phyloP scores from a whole-genome alignment of 2,797 vertebrate genomes.

The Arremon aurantiirostris region DNA sequence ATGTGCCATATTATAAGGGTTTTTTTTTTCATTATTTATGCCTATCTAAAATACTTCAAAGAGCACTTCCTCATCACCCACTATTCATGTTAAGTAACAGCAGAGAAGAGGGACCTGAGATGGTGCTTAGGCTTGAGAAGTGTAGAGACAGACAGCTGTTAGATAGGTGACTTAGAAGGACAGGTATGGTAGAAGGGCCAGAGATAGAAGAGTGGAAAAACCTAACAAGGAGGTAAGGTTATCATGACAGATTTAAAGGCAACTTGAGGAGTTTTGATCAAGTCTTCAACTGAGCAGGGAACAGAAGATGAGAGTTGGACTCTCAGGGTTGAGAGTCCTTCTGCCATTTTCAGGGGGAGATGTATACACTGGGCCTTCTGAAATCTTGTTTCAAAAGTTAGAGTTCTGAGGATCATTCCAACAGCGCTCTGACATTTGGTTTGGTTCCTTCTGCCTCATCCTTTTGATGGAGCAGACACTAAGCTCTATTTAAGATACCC shows the following conservation, averaged over 20 bases:
- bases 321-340: neutral
- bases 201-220: neutral
- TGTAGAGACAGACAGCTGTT: neutral
- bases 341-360: neutral
- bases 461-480: neutral
- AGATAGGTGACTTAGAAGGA: neutral
- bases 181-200: neutral
- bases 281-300: neutral
- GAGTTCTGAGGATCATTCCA: neutral
- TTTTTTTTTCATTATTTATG: neutral
- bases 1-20: neutral
- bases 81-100: neutral
- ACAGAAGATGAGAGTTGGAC: fast-evolving
- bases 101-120: neutral
- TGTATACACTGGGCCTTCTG: neutral
- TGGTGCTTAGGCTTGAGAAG: neutral
- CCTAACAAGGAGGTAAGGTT: neutral
- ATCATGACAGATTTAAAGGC: neutral
- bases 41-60: neutral
- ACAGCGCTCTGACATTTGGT: neutral
- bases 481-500: neutral
- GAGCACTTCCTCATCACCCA: neutral
- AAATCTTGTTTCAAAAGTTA: neutral
- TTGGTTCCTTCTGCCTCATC: neutral
- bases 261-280: neutral